Percentiles rank a stretch among this genome's conserved stretches.
These are phyloP conservation scores for Andricus grossulariae DNA, from an alignment of 1,140 invertebrate genomes.

Conservation along the genomic window DNA sequence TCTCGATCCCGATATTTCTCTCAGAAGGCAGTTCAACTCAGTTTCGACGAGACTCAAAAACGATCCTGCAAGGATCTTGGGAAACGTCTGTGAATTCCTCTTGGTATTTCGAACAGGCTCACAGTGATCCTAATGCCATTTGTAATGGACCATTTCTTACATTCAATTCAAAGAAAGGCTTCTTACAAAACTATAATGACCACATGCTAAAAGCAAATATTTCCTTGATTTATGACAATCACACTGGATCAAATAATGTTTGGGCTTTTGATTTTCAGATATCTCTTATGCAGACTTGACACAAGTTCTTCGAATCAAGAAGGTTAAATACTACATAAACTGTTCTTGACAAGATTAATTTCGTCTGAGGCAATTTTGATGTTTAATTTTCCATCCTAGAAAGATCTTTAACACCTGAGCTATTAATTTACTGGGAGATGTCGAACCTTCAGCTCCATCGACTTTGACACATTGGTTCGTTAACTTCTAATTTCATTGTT, in stretches of 20 bases:
- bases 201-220: not conserved
- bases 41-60: not conserved
- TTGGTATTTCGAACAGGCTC: not conserved
- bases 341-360: not conserved
- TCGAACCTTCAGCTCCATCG: not conserved
- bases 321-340: not conserved
- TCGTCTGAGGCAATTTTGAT: not conserved
- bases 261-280: too few species aligned
- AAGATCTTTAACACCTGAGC: not conserved
- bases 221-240: not conserved
- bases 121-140: constrained; percentile 20
- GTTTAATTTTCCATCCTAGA: constrained; percentile 4
- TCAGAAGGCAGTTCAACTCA: not conserved
- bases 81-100: constrained; percentile 22
- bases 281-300: too few species aligned
- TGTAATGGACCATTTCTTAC: constrained; percentile 22
- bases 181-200: not conserved
- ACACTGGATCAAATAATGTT: not conserved
- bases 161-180: constrained; percentile 3
- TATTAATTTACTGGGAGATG: constrained; percentile 7
- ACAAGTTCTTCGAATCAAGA: not conserved
- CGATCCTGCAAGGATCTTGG: constrained; percentile 18
- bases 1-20: constrained; percentile 55
- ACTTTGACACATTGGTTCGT: not conserved
- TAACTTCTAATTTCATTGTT: constrained; percentile 15